These are phyloP conservation scores for Perithous albicinctus DNA, from an alignment of 2,888 invertebrate genomes.

Conservation along the genomic window DNA sequence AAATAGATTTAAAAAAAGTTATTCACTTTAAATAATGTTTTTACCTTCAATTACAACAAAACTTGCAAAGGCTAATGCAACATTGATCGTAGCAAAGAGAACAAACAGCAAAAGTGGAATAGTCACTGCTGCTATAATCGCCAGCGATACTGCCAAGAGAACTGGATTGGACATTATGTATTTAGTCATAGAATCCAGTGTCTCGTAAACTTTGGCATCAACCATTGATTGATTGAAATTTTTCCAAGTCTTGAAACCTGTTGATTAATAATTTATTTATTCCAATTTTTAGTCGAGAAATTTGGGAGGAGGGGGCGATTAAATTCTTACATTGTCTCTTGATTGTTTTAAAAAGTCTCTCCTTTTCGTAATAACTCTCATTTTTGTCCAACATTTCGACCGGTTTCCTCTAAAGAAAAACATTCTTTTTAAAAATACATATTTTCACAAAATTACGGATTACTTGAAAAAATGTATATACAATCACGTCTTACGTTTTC, in stretches of 20 bases:
- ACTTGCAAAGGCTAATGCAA: slow-evolving; percentile 67
- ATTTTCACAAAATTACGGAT: background rate
- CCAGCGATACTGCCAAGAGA: slow-evolving; percentile 59
- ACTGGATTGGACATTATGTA: slow-evolving; percentile 65
- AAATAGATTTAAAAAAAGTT: background rate
- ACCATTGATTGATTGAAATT: slow-evolving; percentile 63
- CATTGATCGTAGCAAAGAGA: slow-evolving; percentile 65
- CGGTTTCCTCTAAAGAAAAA: slow-evolving; percentile 42
- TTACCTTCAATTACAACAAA: slow-evolving; percentile 69
- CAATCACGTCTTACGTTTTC: background rate
- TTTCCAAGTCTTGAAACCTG: slow-evolving; percentile 64
- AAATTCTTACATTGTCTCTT: slow-evolving; percentile 55
- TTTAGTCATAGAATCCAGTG: slow-evolving; percentile 52
- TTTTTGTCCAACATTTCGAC: slow-evolving; percentile 45
- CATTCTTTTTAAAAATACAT: background rate
- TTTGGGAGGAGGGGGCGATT: background rate
- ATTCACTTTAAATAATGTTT: background rate
- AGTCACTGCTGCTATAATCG: slow-evolving; percentile 57
- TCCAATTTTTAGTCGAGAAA: background rate
- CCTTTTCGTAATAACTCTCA: slow-evolving; percentile 42
- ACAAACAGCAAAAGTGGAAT: slow-evolving; percentile 67
- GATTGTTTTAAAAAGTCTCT: slow-evolving; percentile 25
- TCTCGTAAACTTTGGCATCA: slow-evolving; percentile 68
- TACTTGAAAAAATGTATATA: background rate
- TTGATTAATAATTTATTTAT: slow-evolving; percentile 29